phyloP scores from a whole-genome alignment of 2,797 vertebrate species.

The Sternotherus odoratus region DNA sequence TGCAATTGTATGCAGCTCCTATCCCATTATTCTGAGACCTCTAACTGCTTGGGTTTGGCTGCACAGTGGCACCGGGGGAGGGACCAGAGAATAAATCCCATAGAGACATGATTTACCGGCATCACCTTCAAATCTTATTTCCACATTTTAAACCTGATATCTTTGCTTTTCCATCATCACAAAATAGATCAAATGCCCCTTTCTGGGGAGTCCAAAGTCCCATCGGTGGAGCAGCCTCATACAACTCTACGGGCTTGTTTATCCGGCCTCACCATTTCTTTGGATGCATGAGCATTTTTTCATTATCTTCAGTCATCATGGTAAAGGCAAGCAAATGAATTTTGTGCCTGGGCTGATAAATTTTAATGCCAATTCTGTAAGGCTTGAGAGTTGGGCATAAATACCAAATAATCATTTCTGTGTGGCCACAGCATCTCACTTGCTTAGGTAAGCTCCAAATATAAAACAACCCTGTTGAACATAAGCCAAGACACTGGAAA shows the following conservation, averaged over 20 bases:
- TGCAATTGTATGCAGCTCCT: neutral
- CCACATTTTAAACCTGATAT: neutral
- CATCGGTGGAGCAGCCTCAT: accelerated
- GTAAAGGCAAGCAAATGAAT: neutral
- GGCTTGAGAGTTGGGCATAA: slow-evolving; percentile 31
- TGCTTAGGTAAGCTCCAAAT: neutral
- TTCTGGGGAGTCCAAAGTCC: accelerated
- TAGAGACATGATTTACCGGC: neutral
- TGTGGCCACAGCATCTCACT: neutral
- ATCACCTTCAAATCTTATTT: neutral
- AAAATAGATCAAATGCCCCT: neutral
- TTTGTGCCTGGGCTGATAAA: neutral
- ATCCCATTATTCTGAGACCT: neutral
- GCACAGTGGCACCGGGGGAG: neutral
- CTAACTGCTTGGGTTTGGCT: neutral
- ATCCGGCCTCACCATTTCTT: neutral
- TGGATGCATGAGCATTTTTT: neutral
- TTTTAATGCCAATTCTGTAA: slow-evolving; percentile 38
- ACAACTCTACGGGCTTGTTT: neutral
- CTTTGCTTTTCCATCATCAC: neutral
- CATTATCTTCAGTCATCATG: neutral
- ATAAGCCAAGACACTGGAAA: slow-evolving; percentile 29
- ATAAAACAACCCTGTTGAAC: slow-evolving; percentile 38
- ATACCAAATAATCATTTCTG: neutral
- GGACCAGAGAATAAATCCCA: neutral